phyloP scores from a whole-genome alignment of 1,140 invertebrate species.

The Drosophila neocordata region DNA sequence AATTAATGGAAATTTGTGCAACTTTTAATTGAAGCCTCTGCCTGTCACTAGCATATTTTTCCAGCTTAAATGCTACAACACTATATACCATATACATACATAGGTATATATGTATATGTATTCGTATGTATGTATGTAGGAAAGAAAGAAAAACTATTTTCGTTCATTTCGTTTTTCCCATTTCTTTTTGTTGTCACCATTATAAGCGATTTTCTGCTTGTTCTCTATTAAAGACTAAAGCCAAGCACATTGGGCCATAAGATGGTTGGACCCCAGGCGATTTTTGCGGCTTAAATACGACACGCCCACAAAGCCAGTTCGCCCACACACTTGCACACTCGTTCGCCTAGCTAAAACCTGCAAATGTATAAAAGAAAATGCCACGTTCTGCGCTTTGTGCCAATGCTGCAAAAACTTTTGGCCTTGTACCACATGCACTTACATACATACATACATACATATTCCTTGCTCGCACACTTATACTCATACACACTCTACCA shows the following conservation, averaged over 20 bases:
- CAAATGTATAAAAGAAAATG: constrained; percentile 73
- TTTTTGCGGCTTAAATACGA: constrained; percentile 73
- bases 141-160: constrained; percentile 38
- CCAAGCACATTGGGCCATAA: constrained; percentile 48
- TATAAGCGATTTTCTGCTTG: constrained; percentile 76
- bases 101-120: no score
- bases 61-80: not conserved
- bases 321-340: constrained; percentile 15
- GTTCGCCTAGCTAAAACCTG: constrained; percentile 45
- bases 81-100: no score
- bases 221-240: constrained; percentile 73
- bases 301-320: constrained; percentile 53
- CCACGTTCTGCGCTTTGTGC: constrained; percentile 74
- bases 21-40: constrained; percentile 4
- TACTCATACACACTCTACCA: not conserved
- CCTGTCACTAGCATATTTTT: constrained; percentile 7
- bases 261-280: constrained; percentile 64
- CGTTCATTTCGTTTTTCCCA: constrained; percentile 25
- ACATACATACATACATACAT: not conserved
- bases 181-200: constrained; percentile 15
- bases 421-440: constrained; percentile 78
- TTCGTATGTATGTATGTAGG: no score
- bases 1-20: constrained; percentile 7
- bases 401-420: constrained; percentile 73
- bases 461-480: constrained; percentile 20